A percentile compares a stretch with the other conserved stretches of the same genome.
phyloP scores from a whole-genome alignment of 2,113 vertebrate species.

The Dasyornis broadbenti region DNA sequence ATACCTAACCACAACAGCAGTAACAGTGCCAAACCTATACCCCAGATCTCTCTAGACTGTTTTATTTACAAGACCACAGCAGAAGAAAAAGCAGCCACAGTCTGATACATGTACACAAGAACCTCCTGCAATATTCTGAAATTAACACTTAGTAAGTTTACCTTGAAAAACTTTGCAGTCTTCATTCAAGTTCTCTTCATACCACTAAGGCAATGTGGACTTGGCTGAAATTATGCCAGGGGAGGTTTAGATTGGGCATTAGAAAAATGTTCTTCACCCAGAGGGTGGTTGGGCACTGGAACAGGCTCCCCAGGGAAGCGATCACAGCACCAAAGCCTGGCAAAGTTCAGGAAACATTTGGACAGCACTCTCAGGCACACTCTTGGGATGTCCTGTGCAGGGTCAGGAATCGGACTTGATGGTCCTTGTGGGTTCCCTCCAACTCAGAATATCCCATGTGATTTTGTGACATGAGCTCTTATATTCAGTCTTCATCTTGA shows the following conservation, averaged over 20 bases:
- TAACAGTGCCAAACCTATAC: neutral
- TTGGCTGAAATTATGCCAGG: neutral
- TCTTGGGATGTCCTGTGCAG: neutral
- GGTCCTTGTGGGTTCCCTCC: neutral
- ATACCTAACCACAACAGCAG: neutral
- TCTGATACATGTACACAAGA: fast-evolving
- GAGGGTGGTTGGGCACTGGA: fast-evolving
- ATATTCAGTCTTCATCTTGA: neutral
- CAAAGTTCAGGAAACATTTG: neutral
- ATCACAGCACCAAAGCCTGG: neutral
- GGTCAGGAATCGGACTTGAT: fast-evolving
- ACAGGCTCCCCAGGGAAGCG: neutral
- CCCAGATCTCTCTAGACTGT: neutral
- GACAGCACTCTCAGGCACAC: neutral
- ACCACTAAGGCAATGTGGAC: fast-evolving
- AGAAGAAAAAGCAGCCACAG: neutral
- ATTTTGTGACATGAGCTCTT: neutral
- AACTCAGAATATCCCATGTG: neutral
- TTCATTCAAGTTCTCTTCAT: neutral
- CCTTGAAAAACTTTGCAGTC: neutral
- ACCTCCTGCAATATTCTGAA: neutral
- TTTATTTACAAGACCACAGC: neutral
- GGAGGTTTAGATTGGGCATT: neutral
- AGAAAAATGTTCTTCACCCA: neutral
- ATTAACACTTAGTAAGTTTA: neutral